Evolutionary conservation across 2,113 vertebrate genomes (phyloP).

Genomic region (Scatophagus argus): DNA sequence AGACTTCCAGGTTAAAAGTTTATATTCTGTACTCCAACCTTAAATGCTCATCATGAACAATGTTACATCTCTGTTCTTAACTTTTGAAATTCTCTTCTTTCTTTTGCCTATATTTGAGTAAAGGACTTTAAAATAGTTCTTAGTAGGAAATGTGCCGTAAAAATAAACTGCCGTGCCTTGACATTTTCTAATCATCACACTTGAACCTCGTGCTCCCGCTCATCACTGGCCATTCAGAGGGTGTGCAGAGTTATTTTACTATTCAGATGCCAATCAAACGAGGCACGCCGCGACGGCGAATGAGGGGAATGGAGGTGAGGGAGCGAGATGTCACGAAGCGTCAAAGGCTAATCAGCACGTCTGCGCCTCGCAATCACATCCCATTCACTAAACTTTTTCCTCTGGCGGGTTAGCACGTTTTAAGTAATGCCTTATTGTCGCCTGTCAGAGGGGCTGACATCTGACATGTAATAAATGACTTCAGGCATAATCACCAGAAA

Average conservation of each 20-base stretch:
- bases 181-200: constrained; percentile 67
- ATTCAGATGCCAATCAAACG: constrained; percentile 72
- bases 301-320: constrained; percentile 34
- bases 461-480: constrained; percentile 46
- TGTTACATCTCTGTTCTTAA: not conserved
- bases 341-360: constrained; percentile 76
- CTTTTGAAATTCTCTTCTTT: not conserved
- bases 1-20: not conserved
- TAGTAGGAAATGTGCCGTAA: not conserved
- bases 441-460: constrained; percentile 50
- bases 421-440: constrained; percentile 51
- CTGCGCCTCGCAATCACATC: constrained; percentile 73
- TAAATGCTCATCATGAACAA: not conserved
- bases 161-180: constrained; percentile 13
- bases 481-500: constrained; percentile 1
- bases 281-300: not conserved
- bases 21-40: not conserved
- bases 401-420: constrained; percentile 35
- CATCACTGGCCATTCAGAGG: constrained; percentile 74
- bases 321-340: constrained; percentile 42
- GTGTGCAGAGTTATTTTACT: constrained; percentile 15
- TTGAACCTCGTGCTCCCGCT: constrained; percentile 55
- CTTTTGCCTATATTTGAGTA: not conserved
- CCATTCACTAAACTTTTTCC: constrained; percentile 70
- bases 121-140: not conserved